A percentile compares a stretch with the other conserved stretches of the same genome.
These are phyloP conservation scores for Callipepla squamata DNA, from an alignment of 2,113 vertebrate genomes.

Conservation along the genomic window DNA sequence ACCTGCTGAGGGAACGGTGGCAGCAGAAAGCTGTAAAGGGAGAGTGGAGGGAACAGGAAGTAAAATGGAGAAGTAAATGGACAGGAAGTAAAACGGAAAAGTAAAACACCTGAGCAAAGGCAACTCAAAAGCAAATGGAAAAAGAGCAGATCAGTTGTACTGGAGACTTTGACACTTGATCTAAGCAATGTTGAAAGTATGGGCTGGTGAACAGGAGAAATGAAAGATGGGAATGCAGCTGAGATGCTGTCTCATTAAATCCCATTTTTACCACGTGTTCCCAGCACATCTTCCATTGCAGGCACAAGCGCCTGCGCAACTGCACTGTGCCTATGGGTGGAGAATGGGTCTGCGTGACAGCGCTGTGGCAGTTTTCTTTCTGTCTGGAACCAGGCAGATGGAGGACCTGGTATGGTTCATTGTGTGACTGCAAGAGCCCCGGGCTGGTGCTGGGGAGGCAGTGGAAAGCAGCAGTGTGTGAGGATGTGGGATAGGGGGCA, in stretches of 20 bases:
- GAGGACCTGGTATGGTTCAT: background rate
- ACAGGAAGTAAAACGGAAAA: background rate
- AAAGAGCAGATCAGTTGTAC: background rate
- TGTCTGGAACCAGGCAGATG: background rate
- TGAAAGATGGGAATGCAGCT: background rate
- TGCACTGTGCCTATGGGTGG: accelerated
- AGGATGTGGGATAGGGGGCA: background rate
- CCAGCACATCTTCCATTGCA: background rate
- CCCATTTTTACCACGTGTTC: background rate
- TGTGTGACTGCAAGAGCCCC: accelerated
- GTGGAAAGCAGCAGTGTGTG: background rate
- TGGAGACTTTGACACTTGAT: background rate
- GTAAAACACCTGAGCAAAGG: background rate
- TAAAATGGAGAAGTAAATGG: background rate
- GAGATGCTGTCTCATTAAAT: background rate
- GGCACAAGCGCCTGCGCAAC: background rate
- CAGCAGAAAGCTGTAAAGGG: background rate
- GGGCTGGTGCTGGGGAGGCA: background rate
- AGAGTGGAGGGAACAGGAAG: accelerated
- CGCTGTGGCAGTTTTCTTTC: background rate
- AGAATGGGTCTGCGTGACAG: accelerated
- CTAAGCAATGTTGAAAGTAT: background rate
- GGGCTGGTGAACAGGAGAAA: background rate
- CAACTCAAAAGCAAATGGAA: background rate
- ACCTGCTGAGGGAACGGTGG: background rate